These are phyloP conservation scores for Keiferia lycopersicella DNA, from an alignment of 2,888 invertebrate species.

Conservation along the genomic window DNA sequence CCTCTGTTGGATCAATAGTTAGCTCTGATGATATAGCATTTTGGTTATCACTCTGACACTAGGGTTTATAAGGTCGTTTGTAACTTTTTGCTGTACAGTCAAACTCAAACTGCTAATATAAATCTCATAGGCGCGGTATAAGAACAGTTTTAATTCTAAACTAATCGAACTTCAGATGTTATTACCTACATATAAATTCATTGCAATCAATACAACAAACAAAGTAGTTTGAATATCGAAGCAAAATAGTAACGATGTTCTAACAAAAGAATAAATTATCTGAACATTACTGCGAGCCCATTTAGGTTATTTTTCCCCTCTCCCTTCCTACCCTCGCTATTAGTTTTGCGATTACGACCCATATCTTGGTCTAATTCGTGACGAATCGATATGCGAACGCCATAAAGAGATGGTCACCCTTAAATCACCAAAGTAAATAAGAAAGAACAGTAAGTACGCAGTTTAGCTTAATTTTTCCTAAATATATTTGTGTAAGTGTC, in stretches of 20 bases:
- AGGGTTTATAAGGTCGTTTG: too few relatives aligned
- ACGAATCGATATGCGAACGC: conserved; percentile 13
- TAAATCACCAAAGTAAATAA: not conserved
- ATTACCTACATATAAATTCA: not conserved
- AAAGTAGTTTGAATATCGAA: not conserved
- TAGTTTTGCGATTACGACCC: conserved; percentile 10
- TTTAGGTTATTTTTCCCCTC: not conserved
- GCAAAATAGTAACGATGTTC: not conserved
- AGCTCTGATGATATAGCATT: not conserved
- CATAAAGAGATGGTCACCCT: conserved; percentile 15
- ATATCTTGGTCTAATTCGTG: conserved; percentile 14
- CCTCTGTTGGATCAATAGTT: not conserved
- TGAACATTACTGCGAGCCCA: not conserved
- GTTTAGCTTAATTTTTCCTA: too few relatives aligned
- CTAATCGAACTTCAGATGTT: too few relatives aligned
- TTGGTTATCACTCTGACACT: not conserved
- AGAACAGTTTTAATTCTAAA: too few relatives aligned
- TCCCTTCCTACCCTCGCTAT: not conserved
- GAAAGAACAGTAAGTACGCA: not conserved
- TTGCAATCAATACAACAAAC: not conserved
- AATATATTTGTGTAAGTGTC: too few relatives aligned
- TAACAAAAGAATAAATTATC: not conserved
- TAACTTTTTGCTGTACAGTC: too few relatives aligned
- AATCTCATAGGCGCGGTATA: too few relatives aligned
- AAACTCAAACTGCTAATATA: too few relatives aligned